These are phyloP conservation scores for Mimumesa dahlbomi DNA, from an alignment of 2,888 invertebrate genomes.

Conservation along the genomic window DNA sequence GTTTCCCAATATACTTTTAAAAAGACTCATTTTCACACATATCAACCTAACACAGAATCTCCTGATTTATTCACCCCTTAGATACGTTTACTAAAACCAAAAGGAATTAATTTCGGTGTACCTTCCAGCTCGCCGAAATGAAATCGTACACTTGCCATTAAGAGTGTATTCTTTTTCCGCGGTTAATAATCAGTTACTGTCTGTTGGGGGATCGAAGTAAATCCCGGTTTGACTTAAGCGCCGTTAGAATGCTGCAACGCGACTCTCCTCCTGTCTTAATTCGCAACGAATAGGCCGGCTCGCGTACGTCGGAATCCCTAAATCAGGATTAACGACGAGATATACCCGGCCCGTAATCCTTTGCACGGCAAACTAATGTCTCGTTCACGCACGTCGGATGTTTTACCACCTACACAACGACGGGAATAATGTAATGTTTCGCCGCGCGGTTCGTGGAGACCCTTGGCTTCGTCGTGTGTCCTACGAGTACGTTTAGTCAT, in stretches of 20 bases:
- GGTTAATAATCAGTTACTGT: slow-evolving; percentile 3
- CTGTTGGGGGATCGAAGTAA: slow-evolving; percentile 20
- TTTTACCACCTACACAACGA: slow-evolving; percentile 33
- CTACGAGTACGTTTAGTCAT: slow-evolving; percentile 45
- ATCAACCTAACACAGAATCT: too few species aligned
- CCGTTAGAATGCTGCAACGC: slow-evolving; percentile 23
- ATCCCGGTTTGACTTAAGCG: slow-evolving; percentile 39
- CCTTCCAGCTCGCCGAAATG: too few species aligned
- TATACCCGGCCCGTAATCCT: slow-evolving; percentile 65
- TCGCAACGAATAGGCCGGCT: slow-evolving; percentile 42
- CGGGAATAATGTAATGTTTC: slow-evolving; percentile 60
- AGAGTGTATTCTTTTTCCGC: neutral
- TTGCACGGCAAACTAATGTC: slow-evolving; percentile 65
- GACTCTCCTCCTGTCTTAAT: slow-evolving; percentile 39
- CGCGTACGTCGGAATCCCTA: slow-evolving; percentile 60
- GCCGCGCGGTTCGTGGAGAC: slow-evolving; percentile 45
- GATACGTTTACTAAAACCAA: too few species aligned
- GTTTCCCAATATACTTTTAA: too few species aligned
- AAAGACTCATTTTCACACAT: too few species aligned
- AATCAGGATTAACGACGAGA: slow-evolving; percentile 71
- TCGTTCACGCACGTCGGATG: slow-evolving; percentile 56
- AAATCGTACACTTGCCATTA: too few species aligned
- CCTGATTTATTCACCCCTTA: too few species aligned
- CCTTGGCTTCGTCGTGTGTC: slow-evolving; percentile 31
- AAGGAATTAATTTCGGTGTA: too few species aligned